Conservation (phyloP, 2,797 vertebrate genomes). For the Margarornis squamiger region DNA sequence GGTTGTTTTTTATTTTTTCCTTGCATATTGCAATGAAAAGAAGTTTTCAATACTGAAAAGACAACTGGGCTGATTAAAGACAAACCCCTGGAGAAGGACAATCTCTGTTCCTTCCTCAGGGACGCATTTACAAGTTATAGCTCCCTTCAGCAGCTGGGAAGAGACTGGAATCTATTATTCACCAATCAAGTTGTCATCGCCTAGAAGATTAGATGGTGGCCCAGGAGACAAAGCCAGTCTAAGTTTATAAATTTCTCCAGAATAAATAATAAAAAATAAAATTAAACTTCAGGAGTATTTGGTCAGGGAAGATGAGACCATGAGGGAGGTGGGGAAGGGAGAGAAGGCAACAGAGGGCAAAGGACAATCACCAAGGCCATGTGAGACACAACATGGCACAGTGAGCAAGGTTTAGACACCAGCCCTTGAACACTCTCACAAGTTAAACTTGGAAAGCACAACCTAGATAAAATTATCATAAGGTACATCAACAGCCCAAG, state of each 20-base stretch:
- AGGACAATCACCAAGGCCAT: fast-evolving
- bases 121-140: neutral
- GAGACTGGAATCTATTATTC: constrained; percentile 12
- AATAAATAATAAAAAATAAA: neutral
- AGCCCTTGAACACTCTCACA: neutral
- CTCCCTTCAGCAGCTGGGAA: neutral
- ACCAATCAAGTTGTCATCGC: constrained; percentile 38
- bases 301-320: neutral
- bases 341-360: neutral
- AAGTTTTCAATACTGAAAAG: neutral
- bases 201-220: neutral
- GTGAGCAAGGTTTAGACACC: fast-evolving
- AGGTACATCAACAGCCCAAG: neutral
- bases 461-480: fast-evolving
- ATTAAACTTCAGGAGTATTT: neutral
- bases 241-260: neutral
- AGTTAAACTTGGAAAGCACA: fast-evolving
- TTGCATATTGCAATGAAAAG: neutral
- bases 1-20: neutral
- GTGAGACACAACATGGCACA: fast-evolving
- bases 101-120: neutral
- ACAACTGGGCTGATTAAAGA: neutral
- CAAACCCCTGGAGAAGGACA: neutral
- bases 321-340: neutral
- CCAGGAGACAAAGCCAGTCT: neutral